Percentiles rank a stretch among this genome's conserved stretches.
phyloP scores from a whole-genome alignment of 2,888 invertebrate species.

The Clivina fossor region DNA sequence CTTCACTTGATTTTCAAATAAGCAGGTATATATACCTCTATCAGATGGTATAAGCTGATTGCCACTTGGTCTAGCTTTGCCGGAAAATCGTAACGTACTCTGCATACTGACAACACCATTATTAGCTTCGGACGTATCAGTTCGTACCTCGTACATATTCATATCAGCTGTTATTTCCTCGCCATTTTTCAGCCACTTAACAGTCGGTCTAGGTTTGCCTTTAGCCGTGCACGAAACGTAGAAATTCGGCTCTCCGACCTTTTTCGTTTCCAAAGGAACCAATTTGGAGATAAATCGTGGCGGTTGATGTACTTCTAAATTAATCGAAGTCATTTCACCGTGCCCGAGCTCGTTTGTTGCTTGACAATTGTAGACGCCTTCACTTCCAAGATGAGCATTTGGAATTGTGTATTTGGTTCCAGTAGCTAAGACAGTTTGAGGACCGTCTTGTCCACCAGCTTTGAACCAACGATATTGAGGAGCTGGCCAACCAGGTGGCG shows the following conservation, averaged over 20 bases:
- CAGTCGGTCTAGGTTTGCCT: conserved; percentile 82
- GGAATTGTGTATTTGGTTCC: conserved; percentile 84
- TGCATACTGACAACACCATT: conserved; percentile 82
- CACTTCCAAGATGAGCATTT: conserved; percentile 80
- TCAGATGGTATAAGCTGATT: conserved; percentile 82
- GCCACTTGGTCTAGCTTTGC: conserved; percentile 73
- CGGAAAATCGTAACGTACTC: conserved; percentile 78
- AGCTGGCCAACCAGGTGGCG: conserved; percentile 90
- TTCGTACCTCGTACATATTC: conserved; percentile 79
- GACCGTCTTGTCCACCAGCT: conserved; percentile 66
- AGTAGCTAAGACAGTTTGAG: conserved; percentile 70
- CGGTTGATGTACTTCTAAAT: conserved; percentile 84
- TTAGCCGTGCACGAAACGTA: conserved; percentile 81
- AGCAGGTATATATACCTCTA: conserved; percentile 83
- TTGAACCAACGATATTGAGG: conserved; percentile 90
- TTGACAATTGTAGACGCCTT: conserved; percentile 88
- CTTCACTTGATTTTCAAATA: conserved; percentile 87
- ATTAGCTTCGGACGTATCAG: conserved; percentile 73
- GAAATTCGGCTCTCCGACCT: conserved; percentile 78
- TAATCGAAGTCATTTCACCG: conserved; percentile 81
- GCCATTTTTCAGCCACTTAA: conserved; percentile 86
- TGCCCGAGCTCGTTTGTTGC: conserved; percentile 87
- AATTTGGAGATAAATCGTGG: conserved; percentile 82
- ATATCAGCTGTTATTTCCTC: conserved; percentile 75
- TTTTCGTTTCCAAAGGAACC: conserved; percentile 78